These are phyloP conservation scores for Conistra vaccinii DNA, from an alignment of 2,888 invertebrate genomes.

Conservation along the genomic window DNA sequence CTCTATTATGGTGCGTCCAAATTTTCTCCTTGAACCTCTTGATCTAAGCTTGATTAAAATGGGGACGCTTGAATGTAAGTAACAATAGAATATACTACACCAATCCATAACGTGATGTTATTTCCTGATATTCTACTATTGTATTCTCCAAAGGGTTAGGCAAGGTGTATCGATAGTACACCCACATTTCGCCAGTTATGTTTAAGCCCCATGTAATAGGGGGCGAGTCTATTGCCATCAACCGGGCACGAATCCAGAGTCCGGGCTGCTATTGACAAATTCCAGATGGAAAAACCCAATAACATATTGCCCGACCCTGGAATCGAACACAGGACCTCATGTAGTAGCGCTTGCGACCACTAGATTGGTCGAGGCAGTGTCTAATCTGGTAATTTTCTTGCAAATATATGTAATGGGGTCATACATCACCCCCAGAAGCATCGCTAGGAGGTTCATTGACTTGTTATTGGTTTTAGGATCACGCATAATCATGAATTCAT, in stretches of 20 bases:
- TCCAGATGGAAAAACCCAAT: not conserved
- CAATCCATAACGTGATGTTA: too few relatives aligned
- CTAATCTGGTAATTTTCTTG: not conserved
- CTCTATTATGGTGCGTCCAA: too few relatives aligned
- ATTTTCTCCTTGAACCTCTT: not conserved
- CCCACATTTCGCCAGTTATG: not conserved
- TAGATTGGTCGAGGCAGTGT: too few relatives aligned
- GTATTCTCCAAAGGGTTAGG: too few relatives aligned
- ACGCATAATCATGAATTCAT: conserved; percentile 15
- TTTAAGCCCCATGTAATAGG: not conserved
- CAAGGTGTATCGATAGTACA: not conserved
- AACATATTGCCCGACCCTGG: not conserved
- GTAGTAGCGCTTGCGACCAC: too few relatives aligned
- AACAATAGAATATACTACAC: not conserved
- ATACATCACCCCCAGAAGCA: not conserved
- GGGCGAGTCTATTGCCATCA: not conserved
- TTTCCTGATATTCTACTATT: too few relatives aligned
- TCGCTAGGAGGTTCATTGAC: conserved; percentile 35
- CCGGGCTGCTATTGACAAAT: too few relatives aligned
- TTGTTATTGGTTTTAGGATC: conserved; percentile 21
- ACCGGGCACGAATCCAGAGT: not conserved
- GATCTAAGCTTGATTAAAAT: not conserved
- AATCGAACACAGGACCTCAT: not conserved
- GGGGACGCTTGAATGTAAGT: not conserved
- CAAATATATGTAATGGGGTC: conserved; percentile 16